A percentile compares a stretch with the other conserved stretches of the same genome.
phyloP scores from a whole-genome alignment of 1,140 invertebrate species.

The Pseudachorutes palmiensis region DNA sequence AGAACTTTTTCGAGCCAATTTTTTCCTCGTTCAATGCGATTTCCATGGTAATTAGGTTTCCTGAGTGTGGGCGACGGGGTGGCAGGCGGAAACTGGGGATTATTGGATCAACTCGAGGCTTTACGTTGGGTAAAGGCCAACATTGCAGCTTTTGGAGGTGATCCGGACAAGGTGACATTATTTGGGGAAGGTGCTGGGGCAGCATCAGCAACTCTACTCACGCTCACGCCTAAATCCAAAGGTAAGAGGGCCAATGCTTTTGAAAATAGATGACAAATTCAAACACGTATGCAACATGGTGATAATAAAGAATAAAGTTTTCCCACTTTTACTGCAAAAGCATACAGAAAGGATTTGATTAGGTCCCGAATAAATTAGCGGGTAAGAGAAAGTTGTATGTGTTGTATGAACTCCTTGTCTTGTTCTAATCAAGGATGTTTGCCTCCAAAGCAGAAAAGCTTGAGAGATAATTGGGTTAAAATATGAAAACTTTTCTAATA shows the following conservation, averaged over 20 bases:
- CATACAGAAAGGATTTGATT: not conserved
- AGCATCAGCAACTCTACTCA: constrained; percentile 30
- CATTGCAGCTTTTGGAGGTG: constrained; percentile 44
- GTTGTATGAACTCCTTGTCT: too few relatives aligned
- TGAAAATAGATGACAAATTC: not conserved
- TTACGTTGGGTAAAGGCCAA: constrained; percentile 46
- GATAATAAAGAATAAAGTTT: too few relatives aligned
- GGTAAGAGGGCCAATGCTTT: too few relatives aligned
- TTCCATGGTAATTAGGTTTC: constrained; percentile 38
- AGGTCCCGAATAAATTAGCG: too few relatives aligned
- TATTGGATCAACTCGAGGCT: constrained; percentile 46
- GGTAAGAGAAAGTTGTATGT: too few relatives aligned
- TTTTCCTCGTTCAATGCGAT: not conserved
- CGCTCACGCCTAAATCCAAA: constrained; percentile 32
- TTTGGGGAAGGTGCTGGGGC: constrained; percentile 37
- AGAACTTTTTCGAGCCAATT: not conserved
- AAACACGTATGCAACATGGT: too few relatives aligned
- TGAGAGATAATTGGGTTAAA: constrained; percentile 3
- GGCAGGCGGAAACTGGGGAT: constrained; percentile 42
- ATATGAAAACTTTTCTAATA: not conserved
- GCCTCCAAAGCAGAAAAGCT: not conserved
- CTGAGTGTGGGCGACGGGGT: constrained; percentile 36
- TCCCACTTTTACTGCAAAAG: not conserved
- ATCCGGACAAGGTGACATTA: constrained; percentile 34
- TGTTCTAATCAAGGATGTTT: too few relatives aligned